phyloP scores from a whole-genome alignment of 1,140 invertebrate genomes.

The Lethrus apterus region DNA sequence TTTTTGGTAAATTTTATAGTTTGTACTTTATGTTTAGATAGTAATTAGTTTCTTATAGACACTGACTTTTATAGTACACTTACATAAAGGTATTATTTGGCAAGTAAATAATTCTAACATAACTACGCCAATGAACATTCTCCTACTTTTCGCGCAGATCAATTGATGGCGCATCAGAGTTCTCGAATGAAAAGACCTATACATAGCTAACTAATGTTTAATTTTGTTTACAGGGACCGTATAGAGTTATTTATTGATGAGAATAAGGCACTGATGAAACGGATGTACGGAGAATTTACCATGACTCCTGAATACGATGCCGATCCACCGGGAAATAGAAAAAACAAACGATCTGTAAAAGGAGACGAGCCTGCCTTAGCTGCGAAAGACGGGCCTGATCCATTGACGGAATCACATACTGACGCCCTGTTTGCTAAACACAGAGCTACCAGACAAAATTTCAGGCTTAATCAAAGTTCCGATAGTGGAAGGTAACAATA shows the following conservation, averaged over 20 bases:
- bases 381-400: slow-evolving; percentile 38
- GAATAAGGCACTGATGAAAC: slow-evolving; percentile 84
- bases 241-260: slow-evolving; percentile 89
- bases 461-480: slow-evolving; percentile 46
- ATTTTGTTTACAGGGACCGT: slow-evolving; percentile 62
- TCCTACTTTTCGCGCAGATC: too few species aligned
- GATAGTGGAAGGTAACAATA: slow-evolving; percentile 53
- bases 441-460: slow-evolving; percentile 47
- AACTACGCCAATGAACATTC: too few species aligned
- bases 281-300: slow-evolving; percentile 86
- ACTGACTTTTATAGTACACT: too few species aligned
- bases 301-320: slow-evolving; percentile 46
- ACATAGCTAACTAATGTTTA: too few species aligned
- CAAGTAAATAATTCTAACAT: too few species aligned
- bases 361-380: slow-evolving; percentile 46
- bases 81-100: too few species aligned
- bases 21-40: too few species aligned
- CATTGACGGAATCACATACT: slow-evolving; percentile 23
- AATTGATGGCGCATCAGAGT: too few species aligned
- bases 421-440: slow-evolving; percentile 44
- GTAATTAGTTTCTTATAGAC: too few species aligned
- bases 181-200: too few species aligned
- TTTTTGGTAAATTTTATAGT: too few species aligned
- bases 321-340: slow-evolving; percentile 42
- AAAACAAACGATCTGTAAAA: slow-evolving; percentile 46